Evolutionary conservation across 2,113 vertebrate species (phyloP).

Genomic region (Balaeniceps rex): DNA sequence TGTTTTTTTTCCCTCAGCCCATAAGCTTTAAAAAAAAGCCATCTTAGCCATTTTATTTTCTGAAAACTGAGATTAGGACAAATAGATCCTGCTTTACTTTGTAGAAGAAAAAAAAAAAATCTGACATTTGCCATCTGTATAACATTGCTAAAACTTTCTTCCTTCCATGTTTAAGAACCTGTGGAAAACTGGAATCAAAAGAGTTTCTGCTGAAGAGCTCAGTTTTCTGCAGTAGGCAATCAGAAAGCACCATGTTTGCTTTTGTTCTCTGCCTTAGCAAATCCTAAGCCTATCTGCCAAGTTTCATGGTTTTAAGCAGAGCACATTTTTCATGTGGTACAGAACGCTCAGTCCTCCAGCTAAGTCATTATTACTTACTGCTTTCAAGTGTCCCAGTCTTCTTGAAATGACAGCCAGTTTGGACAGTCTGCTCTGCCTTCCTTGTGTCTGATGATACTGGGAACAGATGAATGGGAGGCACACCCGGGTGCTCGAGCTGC

Average conservation of each 20-base stretch:
- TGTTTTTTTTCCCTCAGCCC: background rate
- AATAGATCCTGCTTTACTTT: background rate
- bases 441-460: background rate
- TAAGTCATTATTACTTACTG: constrained; percentile 21
- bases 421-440: background rate
- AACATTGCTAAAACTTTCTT: background rate
- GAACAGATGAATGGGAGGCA: constrained; percentile 34
- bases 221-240: background rate
- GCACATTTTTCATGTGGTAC: constrained; percentile 18
- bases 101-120: background rate
- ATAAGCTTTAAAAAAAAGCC: background rate
- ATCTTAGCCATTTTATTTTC: background rate
- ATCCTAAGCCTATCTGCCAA: constrained; percentile 20
- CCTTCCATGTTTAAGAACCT: background rate
- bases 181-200: background rate
- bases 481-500: background rate
- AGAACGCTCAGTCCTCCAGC: background rate
- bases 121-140: background rate
- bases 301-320: background rate
- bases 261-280: constrained; percentile 2
- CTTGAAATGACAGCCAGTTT: constrained; percentile 21
- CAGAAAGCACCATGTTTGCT: constrained; percentile 6
- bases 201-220: background rate
- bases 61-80: background rate
- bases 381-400: constrained; percentile 24